phyloP scores from a whole-genome alignment of 2,888 invertebrate species.

The Coronaproctus castanopsis region DNA sequence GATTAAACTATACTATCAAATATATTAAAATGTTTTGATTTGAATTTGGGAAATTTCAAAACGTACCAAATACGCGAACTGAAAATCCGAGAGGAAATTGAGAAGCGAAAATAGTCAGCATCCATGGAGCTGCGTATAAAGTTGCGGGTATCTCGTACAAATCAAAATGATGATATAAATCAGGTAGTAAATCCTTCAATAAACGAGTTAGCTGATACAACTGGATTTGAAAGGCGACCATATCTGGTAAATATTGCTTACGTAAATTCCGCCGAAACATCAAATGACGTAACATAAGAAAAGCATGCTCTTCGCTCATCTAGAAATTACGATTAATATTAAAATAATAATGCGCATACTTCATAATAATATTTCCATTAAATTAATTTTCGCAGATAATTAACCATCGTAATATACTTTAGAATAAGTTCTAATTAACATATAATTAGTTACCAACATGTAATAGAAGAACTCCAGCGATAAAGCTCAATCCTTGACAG shows the following conservation, averaged over 20 bases:
- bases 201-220: conserved; percentile 83
- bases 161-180: conserved; percentile 69
- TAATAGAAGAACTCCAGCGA: conserved; percentile 75
- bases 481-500: conserved; percentile 90
- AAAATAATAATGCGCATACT: too few species aligned
- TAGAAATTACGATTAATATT: conserved; percentile 32
- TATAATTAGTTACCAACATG: conserved; percentile 51
- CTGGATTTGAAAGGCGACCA: conserved; percentile 79
- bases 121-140: conserved; percentile 91
- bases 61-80: conserved; percentile 70
- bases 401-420: too few species aligned
- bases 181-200: conserved; percentile 67
- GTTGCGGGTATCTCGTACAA: conserved; percentile 80
- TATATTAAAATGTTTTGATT: too few species aligned
- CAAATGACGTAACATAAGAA: conserved; percentile 63
- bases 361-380: too few species aligned
- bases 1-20: too few species aligned
- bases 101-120: conserved; percentile 84
- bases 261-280: conserved; percentile 79
- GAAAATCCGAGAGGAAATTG: conserved; percentile 93
- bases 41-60: too few species aligned
- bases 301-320: conserved; percentile 86
- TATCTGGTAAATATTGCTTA: conserved; percentile 79
- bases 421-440: too few species aligned
- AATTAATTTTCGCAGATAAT: too few species aligned